Conservation (phyloP, 2,797 vertebrate genomes). For the Sphenopsis melanotis region DNA sequence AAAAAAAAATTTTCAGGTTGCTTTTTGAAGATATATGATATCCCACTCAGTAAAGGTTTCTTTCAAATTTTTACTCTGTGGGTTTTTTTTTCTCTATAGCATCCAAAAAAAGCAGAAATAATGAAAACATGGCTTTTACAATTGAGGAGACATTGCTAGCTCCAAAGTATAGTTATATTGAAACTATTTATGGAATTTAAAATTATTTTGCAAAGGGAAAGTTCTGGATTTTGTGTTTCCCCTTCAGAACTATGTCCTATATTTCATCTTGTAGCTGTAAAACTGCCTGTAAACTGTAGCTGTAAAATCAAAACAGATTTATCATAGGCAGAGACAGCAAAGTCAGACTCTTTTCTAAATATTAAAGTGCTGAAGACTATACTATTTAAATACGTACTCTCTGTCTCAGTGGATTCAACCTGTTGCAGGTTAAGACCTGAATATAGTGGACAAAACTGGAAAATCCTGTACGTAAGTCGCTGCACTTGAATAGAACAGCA, state of each 20-base stretch:
- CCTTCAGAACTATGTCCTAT: background rate
- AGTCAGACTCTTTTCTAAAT: background rate
- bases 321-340: background rate
- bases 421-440: background rate
- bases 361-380: background rate
- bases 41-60: background rate
- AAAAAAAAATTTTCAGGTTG: background rate
- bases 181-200: background rate
- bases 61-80: background rate
- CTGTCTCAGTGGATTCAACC: background rate
- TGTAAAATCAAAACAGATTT: background rate
- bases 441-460: background rate
- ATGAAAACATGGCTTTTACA: background rate
- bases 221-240: background rate
- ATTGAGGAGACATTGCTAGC: background rate
- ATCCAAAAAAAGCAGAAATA: background rate
- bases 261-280: background rate
- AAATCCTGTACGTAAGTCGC: background rate
- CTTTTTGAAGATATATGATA: background rate
- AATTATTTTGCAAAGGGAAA: background rate
- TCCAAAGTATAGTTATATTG: background rate
- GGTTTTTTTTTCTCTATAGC: fast-evolving
- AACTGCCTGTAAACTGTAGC: background rate
- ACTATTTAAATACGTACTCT: background rate
- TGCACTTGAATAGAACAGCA: background rate